These are phyloP conservation scores for Montipora capricornis DNA, from an alignment of 64 coral and sea anemone species.

Conservation along the genomic window DNA sequence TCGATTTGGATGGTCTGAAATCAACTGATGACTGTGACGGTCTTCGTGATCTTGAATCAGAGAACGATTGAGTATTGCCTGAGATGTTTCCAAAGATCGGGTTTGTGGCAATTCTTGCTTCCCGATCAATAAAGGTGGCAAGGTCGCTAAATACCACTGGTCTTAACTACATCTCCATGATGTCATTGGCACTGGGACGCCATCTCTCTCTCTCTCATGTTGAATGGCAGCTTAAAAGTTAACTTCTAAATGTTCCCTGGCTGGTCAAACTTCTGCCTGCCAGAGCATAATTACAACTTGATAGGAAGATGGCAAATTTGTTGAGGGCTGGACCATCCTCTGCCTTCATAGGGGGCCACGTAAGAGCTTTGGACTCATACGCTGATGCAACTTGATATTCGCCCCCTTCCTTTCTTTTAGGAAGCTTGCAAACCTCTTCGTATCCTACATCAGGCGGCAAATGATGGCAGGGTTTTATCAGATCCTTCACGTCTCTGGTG, in stretches of 20 bases:
- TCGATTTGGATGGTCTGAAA: too few relatives aligned
- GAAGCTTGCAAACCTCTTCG: background rate
- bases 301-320: conserved; percentile 51
- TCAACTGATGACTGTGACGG: too few relatives aligned
- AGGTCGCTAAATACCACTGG: too few relatives aligned
- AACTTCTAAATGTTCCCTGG: conserved; percentile 30
- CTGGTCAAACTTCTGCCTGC: conserved; percentile 54
- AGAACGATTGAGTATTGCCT: too few relatives aligned
- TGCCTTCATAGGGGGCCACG: conserved; percentile 27
- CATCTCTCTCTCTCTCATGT: too few relatives aligned
- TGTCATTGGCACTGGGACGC: too few relatives aligned
- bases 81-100: too few relatives aligned
- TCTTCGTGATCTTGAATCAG: too few relatives aligned
- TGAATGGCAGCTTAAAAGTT: conserved; percentile 47
- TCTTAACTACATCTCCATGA: conserved; percentile 7
- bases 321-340: conserved; percentile 13
- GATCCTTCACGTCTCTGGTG: background rate
- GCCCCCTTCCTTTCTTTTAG: background rate
- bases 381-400: too few relatives aligned
- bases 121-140: too few relatives aligned
- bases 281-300: conserved; percentile 66
- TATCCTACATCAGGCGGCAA: background rate
- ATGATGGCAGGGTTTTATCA: too few relatives aligned
- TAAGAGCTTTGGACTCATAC: background rate
- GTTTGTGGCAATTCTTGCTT: too few relatives aligned